Evolutionary conservation across 1,140 invertebrate species (phyloP).

Genomic region (Dryas iulia): DNA sequence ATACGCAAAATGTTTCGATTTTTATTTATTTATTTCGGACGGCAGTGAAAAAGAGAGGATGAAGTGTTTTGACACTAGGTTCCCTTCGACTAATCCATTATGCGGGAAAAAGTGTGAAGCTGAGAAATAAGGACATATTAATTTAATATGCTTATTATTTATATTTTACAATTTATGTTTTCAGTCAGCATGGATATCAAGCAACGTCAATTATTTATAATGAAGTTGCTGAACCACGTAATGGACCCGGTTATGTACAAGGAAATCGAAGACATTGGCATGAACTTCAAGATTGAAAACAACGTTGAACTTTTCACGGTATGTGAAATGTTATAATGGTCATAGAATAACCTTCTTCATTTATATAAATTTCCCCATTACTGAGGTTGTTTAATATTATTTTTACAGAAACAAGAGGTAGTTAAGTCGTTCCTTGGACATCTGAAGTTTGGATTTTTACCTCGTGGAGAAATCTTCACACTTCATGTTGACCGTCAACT

Average conservation of each 20-base stretch:
- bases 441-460: conserved; percentile 80
- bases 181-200: conserved; percentile 70
- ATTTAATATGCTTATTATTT: no score
- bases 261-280: conserved; percentile 75
- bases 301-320: conserved; percentile 73
- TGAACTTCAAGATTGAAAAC: conserved; percentile 79
- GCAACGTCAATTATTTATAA: conserved; percentile 81
- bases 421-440: conserved; percentile 83
- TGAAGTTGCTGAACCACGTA: conserved; percentile 83
- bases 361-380: no score
- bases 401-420: conserved; percentile 77
- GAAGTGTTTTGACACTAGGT: no score
- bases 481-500: conserved; percentile 82
- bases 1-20: no score
- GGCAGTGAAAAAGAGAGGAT: no score
- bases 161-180: conserved; percentile 56
- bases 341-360: no score
- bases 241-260: conserved; percentile 78
- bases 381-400: conserved; percentile 78
- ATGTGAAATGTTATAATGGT: no score
- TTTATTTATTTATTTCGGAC: no score
- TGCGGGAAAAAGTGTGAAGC: no score
- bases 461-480: conserved; percentile 83
- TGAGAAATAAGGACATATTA: no score
- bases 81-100: no score